Evolutionary conservation across 2,888 invertebrate genomes (phyloP), one percentile per base, ranked within the genome.

Genomic region (Drosophila algonquin): DNA sequence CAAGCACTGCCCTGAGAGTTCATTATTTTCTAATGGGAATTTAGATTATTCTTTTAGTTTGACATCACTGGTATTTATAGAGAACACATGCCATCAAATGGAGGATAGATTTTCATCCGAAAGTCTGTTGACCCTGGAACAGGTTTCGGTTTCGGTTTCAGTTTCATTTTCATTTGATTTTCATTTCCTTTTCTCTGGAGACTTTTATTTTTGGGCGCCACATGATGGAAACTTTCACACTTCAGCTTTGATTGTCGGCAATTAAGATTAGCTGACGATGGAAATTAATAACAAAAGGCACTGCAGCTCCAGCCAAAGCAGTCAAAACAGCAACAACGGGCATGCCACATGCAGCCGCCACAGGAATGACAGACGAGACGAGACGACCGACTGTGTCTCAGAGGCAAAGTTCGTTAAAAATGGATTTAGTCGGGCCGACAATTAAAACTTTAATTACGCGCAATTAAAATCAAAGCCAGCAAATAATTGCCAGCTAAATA

Each of bases 381-480:
- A 5, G 5, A 24, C 63, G 57, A 47, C n/a, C 8, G 30, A 27
- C 27, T 8, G 73, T 27, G 73, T 27, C 40, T 51, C 27, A 14
- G 14, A 44, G n/a, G 68, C 57, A 75, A 86, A 83, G 84, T 88
- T 81, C 76, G 81, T 86, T 81, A 81, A 82, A 82, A 81, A 56
- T 73, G 63, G 59, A 75, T 88, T 80, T 75, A 73, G 77, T 80
- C 61, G 55, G 50, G 61, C 68, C 46, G 57, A 76, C 86, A 87
- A 89, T 85, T 86, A 85, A 80, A 63, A 40, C 72, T 68, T 79
- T 89, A 83, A 85, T 85, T 89, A 83, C 68, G 61, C 47, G 78
- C 86, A 85, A 82, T 85, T 87, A 82, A 75, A 82, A 78, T 75
- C 85, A 85, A 85, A 89, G 83, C 77, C 68, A 74, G 58, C 54